A percentile compares a stretch with the other conserved stretches of the same genome.
Evolutionary conservation across 2,888 invertebrate species (phyloP).

Genomic region (Clanis bilineata): DNA sequence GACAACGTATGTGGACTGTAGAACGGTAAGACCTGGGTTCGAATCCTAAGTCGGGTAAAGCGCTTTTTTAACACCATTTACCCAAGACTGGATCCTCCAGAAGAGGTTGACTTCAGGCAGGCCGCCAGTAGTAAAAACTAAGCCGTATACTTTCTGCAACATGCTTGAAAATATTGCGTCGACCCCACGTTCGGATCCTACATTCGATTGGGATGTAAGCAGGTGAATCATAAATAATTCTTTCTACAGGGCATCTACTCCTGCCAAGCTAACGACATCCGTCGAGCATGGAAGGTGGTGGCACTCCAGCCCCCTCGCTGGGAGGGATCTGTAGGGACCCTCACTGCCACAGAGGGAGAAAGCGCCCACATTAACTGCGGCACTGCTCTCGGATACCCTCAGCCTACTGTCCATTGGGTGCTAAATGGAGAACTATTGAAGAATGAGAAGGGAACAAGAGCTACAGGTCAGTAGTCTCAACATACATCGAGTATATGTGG

Average conservation of each 20-base stretch:
- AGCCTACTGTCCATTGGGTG: conserved; percentile 91
- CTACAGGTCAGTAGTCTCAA: conserved; percentile 44
- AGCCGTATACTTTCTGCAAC: no score
- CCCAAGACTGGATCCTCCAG: no score
- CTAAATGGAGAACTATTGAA: conserved; percentile 89
- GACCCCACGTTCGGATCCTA: no score
- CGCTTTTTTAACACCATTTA: no score
- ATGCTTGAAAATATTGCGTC: no score
- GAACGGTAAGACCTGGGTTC: no score
- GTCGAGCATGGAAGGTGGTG: conserved; percentile 69
- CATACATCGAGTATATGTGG: no score
- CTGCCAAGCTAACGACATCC: conserved; percentile 86
- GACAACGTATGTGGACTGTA: no score
- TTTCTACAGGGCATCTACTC: conserved; percentile 87
- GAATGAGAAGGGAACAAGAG: conserved; percentile 54
- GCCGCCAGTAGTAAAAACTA: no score
- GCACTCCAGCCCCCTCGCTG: conserved; percentile 71
- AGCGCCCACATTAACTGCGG: conserved; percentile 77
- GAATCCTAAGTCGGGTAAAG: no score
- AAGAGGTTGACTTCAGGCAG: no score
- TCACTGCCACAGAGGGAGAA: conserved; percentile 78
- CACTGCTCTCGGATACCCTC: conserved; percentile 86
- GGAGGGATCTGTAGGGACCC: conserved; percentile 77
- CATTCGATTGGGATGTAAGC: no score
- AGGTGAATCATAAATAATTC: not conserved